phyloP scores from a whole-genome alignment of 2,888 invertebrate genomes.

The Pediacus dermestoides region DNA sequence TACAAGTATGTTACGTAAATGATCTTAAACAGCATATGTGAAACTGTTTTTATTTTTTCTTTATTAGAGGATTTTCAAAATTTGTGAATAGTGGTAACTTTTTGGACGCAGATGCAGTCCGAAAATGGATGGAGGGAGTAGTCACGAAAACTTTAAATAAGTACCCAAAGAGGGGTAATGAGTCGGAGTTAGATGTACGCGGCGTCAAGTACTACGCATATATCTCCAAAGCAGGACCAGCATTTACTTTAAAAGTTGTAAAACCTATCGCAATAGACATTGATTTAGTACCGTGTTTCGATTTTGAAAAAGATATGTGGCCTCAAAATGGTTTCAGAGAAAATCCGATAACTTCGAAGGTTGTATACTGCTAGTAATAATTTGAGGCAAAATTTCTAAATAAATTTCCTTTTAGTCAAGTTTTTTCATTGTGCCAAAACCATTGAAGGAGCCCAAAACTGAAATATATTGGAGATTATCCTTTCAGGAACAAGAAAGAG shows the following conservation, averaged over 20 bases:
- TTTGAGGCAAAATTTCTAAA: background rate
- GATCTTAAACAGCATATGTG: constrained; percentile 18
- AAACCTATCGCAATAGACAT: constrained; percentile 46
- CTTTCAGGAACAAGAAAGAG: constrained; percentile 56
- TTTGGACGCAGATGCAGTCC: constrained; percentile 53
- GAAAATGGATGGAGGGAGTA: constrained; percentile 53
- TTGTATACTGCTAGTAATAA: background rate
- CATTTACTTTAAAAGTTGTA: constrained; percentile 49
- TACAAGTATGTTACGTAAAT: constrained; percentile 44
- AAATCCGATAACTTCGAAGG: constrained; percentile 17
- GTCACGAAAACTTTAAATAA: constrained; percentile 49
- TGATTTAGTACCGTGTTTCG: constrained; percentile 56
- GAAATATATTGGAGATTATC: constrained; percentile 55
- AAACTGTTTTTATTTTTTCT: constrained; percentile 19
- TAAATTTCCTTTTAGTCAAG: constrained; percentile 31
- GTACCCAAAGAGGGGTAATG: constrained; percentile 32
- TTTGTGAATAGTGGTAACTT: constrained; percentile 43
- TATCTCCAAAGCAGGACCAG: constrained; percentile 52
- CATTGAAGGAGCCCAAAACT: constrained; percentile 41
- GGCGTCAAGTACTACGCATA: background rate
- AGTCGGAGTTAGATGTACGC: constrained; percentile 7
- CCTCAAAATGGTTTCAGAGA: constrained; percentile 44
- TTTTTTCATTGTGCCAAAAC: constrained; percentile 57
- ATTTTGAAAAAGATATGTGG: constrained; percentile 50
- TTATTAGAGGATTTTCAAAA: constrained; percentile 28